Evolutionary conservation across 2,888 invertebrate genomes (phyloP), one percentile per base, ranked within the genome.

Genomic region (Polyommatus icarus): DNA sequence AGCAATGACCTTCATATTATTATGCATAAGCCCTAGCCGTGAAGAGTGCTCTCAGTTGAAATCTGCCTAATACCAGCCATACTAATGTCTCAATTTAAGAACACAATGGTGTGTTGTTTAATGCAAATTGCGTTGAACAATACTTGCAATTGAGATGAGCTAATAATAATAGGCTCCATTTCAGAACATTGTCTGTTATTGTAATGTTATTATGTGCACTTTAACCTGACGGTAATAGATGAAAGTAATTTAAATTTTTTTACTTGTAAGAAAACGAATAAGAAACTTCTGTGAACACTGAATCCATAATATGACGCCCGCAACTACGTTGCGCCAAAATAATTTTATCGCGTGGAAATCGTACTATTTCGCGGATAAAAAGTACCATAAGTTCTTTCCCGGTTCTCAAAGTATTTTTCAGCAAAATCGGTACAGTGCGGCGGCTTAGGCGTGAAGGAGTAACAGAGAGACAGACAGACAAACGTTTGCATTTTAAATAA

Each of bases 61-160:
- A 12, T 24, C 24, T 24, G 12, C 10, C 73, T 73, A 24, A 75
- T 54, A 15, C 46, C 5, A 54, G 59, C 36, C 77, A 80, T 80
- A 80, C 78, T 84, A 83, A 83, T 82, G 81, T 81, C 84, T 84
- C 83, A 82, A 84, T 84, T 82, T 77, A 80, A 81, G 79, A 81
- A 83, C 76, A 84, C 83, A 83, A 83, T 83, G 80, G 82, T 76
- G 82, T 80, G 80, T 83, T 84, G 80, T 82, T 79, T 82, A 84
- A 90, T 89, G 88, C 86, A 90, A 90, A 91, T 89, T 84, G 87
- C 80, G 1, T 78, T 81, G 85, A 85, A 86, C 85, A 85, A 84
- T 84, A 84, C 81, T 81, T 85, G 85, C 84, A 84, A 89, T 88
- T 88, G 86, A 87, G 87, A 87, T 85, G 85, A 84, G 85, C 86